phyloP scores from a whole-genome alignment of 2,797 vertebrate genomes.

The Okamejei kenojei region DNA sequence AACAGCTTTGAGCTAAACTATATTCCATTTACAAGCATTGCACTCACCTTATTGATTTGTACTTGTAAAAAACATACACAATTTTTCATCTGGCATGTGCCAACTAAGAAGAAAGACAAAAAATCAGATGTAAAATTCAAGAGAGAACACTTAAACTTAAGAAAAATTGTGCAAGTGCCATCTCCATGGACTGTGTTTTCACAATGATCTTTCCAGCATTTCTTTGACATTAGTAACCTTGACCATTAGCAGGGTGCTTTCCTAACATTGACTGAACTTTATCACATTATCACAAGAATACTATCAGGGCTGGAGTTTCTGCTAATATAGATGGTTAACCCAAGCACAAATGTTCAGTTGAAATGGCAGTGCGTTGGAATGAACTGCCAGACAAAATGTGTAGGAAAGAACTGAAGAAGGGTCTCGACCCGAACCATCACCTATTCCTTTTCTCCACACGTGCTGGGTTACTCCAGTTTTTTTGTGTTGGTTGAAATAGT shows the following conservation, averaged over 20 bases:
- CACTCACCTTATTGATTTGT: not conserved
- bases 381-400: no score
- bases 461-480: no score
- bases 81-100: not conserved
- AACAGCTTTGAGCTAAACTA: not conserved
- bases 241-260: not conserved
- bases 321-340: not conserved
- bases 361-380: no score
- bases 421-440: no score
- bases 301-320: not conserved
- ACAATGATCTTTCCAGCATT: not conserved
- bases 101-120: not conserved
- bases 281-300: slow-evolving; percentile 2
- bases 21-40: not conserved
- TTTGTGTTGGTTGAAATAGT: no score
- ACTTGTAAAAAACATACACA: not conserved
- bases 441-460: no score
- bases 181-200: not conserved
- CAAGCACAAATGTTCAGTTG: not conserved
- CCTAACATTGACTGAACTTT: not conserved
- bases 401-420: no score
- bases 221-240: not conserved
- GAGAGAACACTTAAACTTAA: not conserved
- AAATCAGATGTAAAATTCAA: not conserved
- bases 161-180: not conserved